A percentile compares a stretch with the other conserved stretches of the same genome.
Conservation (phyloP, 2,797 vertebrate genomes). For the Alfaro cultratus region DNA sequence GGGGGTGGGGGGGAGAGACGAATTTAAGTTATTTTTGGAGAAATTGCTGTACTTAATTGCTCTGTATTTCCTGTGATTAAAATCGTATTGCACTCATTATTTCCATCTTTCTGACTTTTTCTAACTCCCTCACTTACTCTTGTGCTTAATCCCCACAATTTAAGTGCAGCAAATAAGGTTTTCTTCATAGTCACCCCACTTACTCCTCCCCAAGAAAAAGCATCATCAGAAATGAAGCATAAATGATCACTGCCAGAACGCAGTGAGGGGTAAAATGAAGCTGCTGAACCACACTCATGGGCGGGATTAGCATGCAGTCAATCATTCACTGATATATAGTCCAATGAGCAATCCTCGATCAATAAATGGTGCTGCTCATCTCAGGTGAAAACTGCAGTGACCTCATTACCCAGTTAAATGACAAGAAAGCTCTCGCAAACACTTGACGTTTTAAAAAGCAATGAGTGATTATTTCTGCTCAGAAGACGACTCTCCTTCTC, state of each 20-base stretch:
- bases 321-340: slow-evolving; percentile 76
- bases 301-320: slow-evolving; percentile 76
- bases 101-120: slow-evolving; percentile 25
- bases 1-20: slow-evolving; percentile 51
- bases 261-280: slow-evolving; percentile 77
- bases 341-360: slow-evolving; percentile 75
- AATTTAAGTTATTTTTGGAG: slow-evolving; percentile 71
- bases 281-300: slow-evolving; percentile 71
- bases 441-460: slow-evolving; percentile 32
- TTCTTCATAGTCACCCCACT: slow-evolving; percentile 48
- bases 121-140: slow-evolving; percentile 60
- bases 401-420: slow-evolving; percentile 46
- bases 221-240: slow-evolving; percentile 78
- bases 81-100: slow-evolving; percentile 52
- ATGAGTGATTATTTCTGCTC: slow-evolving; percentile 48
- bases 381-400: slow-evolving; percentile 66
- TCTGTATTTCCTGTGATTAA: slow-evolving; percentile 66
- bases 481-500: slow-evolving; percentile 6
- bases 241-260: slow-evolving; percentile 73
- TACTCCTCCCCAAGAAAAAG: slow-evolving; percentile 68
- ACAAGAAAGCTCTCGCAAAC: slow-evolving; percentile 24
- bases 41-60: slow-evolving; percentile 68
- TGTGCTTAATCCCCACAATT: slow-evolving; percentile 75
- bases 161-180: slow-evolving; percentile 75
- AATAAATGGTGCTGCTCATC: slow-evolving; percentile 64